Conservation (phyloP, 2,888 invertebrate genomes). For the Luperina nickerlii region DNA sequence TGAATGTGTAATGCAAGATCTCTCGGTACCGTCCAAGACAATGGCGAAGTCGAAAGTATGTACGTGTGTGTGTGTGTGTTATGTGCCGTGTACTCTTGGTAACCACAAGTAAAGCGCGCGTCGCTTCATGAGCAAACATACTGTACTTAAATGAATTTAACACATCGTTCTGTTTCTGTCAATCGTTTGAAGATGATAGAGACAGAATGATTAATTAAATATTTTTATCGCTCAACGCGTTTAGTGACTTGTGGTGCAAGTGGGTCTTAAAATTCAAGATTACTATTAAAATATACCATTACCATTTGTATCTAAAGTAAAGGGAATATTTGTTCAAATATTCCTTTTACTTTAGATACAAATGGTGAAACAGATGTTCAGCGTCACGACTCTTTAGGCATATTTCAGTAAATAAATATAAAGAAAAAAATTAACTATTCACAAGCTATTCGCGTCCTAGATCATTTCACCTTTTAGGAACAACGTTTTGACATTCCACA, state of each 20-base stretch:
- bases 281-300: background rate
- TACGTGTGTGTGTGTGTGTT: background rate
- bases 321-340: too few species aligned
- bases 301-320: too few species aligned
- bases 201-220: background rate
- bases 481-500: constrained; percentile 57
- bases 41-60: background rate
- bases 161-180: background rate
- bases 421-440: constrained; percentile 6
- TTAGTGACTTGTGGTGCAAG: background rate
- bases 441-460: constrained; percentile 48
- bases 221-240: background rate
- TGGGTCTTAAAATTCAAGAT: background rate
- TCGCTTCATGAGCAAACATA: background rate
- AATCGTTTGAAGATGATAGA: background rate
- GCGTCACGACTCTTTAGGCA: constrained; percentile 16
- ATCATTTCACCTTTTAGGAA: constrained; percentile 44
- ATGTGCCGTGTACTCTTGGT: background rate
- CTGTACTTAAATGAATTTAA: background rate
- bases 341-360: background rate
- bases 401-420: constrained; percentile 11
- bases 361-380: constrained; percentile 41
- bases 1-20: background rate
- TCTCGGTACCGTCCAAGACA: background rate
- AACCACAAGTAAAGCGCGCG: background rate